phyloP scores from a whole-genome alignment of 2,888 invertebrate genomes.

The Nymphalis polychloros region DNA sequence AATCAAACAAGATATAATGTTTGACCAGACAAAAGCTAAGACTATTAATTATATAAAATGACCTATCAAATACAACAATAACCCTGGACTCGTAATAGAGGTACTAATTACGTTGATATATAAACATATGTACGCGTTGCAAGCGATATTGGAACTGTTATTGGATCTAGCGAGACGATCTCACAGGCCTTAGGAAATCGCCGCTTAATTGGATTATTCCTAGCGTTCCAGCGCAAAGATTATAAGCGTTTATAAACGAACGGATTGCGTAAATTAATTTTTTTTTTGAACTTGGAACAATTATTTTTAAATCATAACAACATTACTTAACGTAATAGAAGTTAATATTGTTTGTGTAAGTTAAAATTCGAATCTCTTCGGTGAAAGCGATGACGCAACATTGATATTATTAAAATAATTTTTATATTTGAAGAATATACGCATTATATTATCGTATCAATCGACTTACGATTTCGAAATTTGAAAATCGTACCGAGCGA shows the following conservation, averaged over 20 bases:
- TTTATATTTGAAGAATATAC: no score
- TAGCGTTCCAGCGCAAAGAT: slow-evolving; percentile 44
- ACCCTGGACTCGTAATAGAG: background rate
- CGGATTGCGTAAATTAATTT: no score
- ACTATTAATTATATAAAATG: background rate
- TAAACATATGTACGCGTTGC: slow-evolving; percentile 30
- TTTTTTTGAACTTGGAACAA: no score
- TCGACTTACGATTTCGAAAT: no score
- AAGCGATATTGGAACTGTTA: slow-evolving; percentile 41
- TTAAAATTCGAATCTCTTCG: no score
- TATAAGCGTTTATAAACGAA: slow-evolving; percentile 13
- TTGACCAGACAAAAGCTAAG: background rate
- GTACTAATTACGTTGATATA: slow-evolving; percentile 17
- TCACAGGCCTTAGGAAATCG: slow-evolving; percentile 50
- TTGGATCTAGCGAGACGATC: slow-evolving; percentile 46
- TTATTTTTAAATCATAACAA: no score
- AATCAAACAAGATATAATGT: background rate
- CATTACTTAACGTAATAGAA: no score
- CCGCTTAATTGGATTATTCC: slow-evolving; percentile 55
- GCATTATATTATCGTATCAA: no score
- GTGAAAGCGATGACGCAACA: no score
- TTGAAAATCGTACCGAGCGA: no score
- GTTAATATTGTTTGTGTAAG: no score
- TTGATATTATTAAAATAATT: no score
- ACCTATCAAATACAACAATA: background rate